phyloP scores from a whole-genome alignment of 2,797 vertebrate genomes.

The Muraenolepis orangiensis region DNA sequence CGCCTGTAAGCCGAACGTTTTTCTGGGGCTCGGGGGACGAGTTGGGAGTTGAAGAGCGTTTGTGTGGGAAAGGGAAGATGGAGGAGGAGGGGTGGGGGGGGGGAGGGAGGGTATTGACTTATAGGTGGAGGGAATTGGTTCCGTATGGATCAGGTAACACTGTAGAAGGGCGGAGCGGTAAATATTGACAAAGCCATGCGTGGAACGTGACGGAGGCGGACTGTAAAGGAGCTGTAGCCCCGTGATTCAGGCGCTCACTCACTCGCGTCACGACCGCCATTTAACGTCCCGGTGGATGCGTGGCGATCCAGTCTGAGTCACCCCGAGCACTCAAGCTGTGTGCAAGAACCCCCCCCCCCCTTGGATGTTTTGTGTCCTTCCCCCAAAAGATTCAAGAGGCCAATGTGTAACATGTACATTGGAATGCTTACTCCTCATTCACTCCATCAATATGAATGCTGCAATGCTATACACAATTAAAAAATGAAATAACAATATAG shows the following conservation, averaged over 20 bases:
- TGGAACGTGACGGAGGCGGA: neutral
- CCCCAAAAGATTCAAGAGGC: too few species aligned
- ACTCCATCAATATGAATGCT: too few species aligned
- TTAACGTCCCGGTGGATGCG: neutral
- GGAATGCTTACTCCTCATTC: too few species aligned
- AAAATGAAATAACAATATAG: too few species aligned
- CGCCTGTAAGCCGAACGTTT: too few species aligned
- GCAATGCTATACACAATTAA: too few species aligned
- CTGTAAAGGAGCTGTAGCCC: neutral
- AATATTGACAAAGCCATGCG: too few species aligned
- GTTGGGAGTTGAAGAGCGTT: constrained; percentile 18
- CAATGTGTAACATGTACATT: too few species aligned
- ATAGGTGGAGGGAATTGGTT: neutral
- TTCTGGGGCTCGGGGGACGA: constrained; percentile 44
- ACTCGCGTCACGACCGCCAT: neutral
- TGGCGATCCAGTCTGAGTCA: neutral
- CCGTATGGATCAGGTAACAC: neutral
- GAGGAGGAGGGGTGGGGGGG: constrained; percentile 37
- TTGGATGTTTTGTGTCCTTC: too few species aligned
- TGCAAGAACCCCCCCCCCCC: too few species aligned
- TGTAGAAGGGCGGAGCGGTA: neutral
- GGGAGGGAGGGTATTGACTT: neutral
- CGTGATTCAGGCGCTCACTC: neutral
- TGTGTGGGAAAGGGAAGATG: neutral
- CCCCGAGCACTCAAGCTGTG: too few species aligned